Evolutionary conservation across 1,140 invertebrate species (phyloP), one percentile per base, ranked within the genome.

Genomic region (Nephila pilipes): DNA sequence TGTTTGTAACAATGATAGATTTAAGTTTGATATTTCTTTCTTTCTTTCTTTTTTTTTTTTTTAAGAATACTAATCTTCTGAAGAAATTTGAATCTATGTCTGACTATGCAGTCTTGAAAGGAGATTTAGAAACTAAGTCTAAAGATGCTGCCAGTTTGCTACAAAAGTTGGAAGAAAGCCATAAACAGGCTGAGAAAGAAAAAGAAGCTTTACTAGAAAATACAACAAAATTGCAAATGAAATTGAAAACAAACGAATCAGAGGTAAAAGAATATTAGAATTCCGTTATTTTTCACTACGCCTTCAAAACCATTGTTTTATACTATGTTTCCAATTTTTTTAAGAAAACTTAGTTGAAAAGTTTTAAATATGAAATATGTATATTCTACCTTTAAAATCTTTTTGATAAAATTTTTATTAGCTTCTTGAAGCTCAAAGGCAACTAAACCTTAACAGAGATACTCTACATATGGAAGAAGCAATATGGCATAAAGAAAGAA

Each of bases 41-140:
- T 38, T 46, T 46, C 6, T 46, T 46, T 46, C 3, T 10, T 46
- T 6, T 10, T 46, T 10, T 46, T 63, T 63, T 63, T 25, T 63
- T n/a, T 32, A 25, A 93, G 92, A 93, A 93, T n/a, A 89, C 75
- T 0, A 93, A 83, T 60, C 87, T 93, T 54, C 3, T 54, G 16
- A 88, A 55, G 60, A 89, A 93, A 54, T 93, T 89, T 60, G 87
- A 93, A 89, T 46, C 29, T n/a, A 93, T 93, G 92, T 93, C 85
- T 81, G 92, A 93, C 58, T 93, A 93, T 93, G 12, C 38, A 22
- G 80, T 89, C 4, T 38, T 93, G 54, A 93, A 93, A 93, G 85
- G 29, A 22, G 92, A 93, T 63, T 54, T 93, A 10, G 25, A 29
- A 25, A n/a, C 22, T 8, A 88, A 89, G 75, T 54, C 75, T 29